Base-by-base conservation (phyloP, 92 coral and sea anemone species). In the Pocillopora meandrina region DNA sequence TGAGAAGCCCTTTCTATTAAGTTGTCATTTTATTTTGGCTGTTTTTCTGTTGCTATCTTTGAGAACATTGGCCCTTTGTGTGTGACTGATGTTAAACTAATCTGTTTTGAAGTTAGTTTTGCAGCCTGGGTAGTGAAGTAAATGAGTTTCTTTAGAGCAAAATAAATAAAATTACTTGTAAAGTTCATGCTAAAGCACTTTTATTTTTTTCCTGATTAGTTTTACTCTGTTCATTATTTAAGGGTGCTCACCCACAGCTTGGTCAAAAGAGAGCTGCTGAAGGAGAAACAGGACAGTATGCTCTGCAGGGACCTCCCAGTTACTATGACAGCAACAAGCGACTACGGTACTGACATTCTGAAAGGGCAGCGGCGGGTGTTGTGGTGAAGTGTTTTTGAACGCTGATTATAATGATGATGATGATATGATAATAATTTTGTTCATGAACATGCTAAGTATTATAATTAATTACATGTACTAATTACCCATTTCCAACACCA, bases 311-410 rank as follows among this genome's bases (percentile, higher is more conserved):
- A 55, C 83, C 67, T 55, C 77, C 78, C 15, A 65, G 80, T 26
- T 92, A 78, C 90, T 86, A 89, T 74, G 95, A 92, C 69, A 73
- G 77, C 81, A 89, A 85, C 74, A 92, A 92, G 36, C 89, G 95
- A 11, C 88, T 91, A 31, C 87, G 92, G 70, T 89, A 78, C 69
- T 92, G 82, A 90, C 16, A 11, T 56, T 0, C 19, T 11, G 20
- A 2, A 36, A 70, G 56, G 56, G 10, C 18, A 12, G 11, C 16
- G 9, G 19, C 5, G 33, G 33, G 74, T 70, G 21, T 20, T 70
- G 74, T 70, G 74, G 74, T 70, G 74, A 70, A 33, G 55, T 70
- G 74, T 10, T 13, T 70, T 70, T 70, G 42, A 55, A 16, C 20
- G 19, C 42, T 68, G 49, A 18, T 64, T 13, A 16, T 59, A 16